Percentiles rank a stretch among this genome's conserved stretches.
These are phyloP conservation scores for Pantherophis guttatus DNA, from an alignment of 2,113 vertebrate species.

Conservation along the genomic window DNA sequence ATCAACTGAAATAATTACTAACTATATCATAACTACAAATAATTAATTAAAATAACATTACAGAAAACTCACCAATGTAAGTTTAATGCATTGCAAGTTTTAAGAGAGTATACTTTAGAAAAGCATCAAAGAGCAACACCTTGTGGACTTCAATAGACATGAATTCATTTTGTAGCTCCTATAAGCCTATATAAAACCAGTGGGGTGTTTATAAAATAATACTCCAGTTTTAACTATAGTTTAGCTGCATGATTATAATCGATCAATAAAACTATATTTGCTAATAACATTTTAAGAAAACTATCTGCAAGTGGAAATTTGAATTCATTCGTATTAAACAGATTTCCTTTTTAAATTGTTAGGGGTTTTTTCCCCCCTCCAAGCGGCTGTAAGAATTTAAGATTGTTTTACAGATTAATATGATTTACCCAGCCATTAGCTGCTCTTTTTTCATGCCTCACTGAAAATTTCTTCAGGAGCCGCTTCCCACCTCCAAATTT, in stretches of 20 bases:
- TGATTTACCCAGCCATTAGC: neutral
- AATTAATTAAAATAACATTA: neutral
- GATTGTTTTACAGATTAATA: neutral
- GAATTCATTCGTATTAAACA: neutral
- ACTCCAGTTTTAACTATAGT: neutral
- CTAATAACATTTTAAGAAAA: neutral
- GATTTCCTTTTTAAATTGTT: neutral
- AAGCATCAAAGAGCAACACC: neutral
- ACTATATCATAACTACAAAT: neutral
- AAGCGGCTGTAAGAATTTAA: neutral
- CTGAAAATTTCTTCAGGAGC: neutral
- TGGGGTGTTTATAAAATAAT: neutral
- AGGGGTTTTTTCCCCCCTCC: neutral
- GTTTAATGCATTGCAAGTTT: neutral
- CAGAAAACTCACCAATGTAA: neutral
- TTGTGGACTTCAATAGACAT: neutral
- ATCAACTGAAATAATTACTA: neutral
- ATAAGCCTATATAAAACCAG: neutral
- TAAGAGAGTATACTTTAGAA: neutral
- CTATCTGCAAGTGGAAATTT: neutral
- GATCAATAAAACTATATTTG: neutral
- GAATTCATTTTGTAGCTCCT: neutral
- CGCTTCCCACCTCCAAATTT: neutral
- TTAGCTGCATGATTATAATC: neutral
- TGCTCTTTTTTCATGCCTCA: neutral